These are phyloP conservation scores for Allacma fusca DNA, from an alignment of 2,888 invertebrate genomes.

Conservation along the genomic window DNA sequence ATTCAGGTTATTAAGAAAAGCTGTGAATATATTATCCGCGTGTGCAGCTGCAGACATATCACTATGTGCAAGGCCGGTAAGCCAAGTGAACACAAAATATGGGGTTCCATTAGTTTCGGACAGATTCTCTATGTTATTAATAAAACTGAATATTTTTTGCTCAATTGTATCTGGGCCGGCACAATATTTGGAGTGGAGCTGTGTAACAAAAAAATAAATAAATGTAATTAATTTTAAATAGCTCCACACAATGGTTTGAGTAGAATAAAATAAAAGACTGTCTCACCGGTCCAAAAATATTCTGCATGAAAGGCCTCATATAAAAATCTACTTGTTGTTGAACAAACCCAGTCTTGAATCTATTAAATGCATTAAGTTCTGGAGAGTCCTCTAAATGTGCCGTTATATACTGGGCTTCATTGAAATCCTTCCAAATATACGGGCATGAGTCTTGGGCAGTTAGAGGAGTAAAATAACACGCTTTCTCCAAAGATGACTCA, in stretches of 20 bases:
- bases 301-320: slow-evolving; percentile 76
- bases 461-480: slow-evolving; percentile 59
- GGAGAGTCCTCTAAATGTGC: slow-evolving; percentile 65
- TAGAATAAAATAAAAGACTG: neutral
- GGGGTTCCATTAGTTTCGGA: slow-evolving; percentile 41
- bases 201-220: no score
- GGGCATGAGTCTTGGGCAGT: slow-evolving; percentile 73
- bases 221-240: no score
- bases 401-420: slow-evolving; percentile 64
- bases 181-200: slow-evolving; percentile 48
- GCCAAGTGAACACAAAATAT: slow-evolving; percentile 54
- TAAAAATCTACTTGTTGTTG: slow-evolving; percentile 77
- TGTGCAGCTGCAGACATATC: slow-evolving; percentile 49
- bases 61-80: slow-evolving; percentile 53
- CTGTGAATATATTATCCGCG: slow-evolving; percentile 46
- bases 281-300: neutral
- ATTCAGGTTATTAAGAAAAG: slow-evolving; percentile 62
- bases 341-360: slow-evolving; percentile 66
- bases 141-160: slow-evolving; percentile 50
- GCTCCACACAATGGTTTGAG: no score
- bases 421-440: slow-evolving; percentile 80
- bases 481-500: slow-evolving; percentile 40
- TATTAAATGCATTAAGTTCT: slow-evolving; percentile 75
- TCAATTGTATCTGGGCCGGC: slow-evolving; percentile 53
- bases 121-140: slow-evolving; percentile 44